Percentiles rank a stretch among this genome's conserved stretches.
Conservation (phyloP, 2,888 invertebrate genomes). For the Scaptomyza tumidula region DNA sequence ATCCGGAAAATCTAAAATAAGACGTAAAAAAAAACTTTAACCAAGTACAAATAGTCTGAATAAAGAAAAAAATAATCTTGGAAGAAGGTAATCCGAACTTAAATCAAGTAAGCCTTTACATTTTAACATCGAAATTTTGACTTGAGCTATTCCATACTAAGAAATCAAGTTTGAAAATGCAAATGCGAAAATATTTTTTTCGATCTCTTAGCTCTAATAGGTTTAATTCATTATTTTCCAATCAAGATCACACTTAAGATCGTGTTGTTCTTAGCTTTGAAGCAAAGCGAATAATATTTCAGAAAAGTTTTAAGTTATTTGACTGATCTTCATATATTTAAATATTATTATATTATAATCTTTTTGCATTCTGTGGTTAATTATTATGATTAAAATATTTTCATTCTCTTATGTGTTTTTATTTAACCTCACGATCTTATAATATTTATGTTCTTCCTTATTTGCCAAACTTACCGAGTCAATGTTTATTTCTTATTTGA, state of each 20-base stretch:
- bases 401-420: neutral
- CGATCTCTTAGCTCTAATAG: neutral
- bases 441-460: neutral
- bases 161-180: neutral
- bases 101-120: neutral
- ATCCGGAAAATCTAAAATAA: too few species aligned
- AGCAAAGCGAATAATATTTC: neutral
- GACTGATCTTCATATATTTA: neutral
- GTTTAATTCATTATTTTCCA: neutral
- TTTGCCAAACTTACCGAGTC: conserved; percentile 49
- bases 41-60: too few species aligned
- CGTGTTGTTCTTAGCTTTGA: neutral
- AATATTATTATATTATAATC: neutral
- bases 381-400: too few species aligned
- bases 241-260: neutral
- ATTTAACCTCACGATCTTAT: neutral
- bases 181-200: neutral
- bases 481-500: conserved; percentile 16
- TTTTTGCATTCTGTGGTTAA: neutral
- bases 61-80: neutral
- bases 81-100: neutral
- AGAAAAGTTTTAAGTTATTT: neutral
- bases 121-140: neutral
- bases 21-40: too few species aligned
- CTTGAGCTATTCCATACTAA: neutral